phyloP scores from a whole-genome alignment of 2,888 invertebrate genomes.

The Oscheius onirici region DNA sequence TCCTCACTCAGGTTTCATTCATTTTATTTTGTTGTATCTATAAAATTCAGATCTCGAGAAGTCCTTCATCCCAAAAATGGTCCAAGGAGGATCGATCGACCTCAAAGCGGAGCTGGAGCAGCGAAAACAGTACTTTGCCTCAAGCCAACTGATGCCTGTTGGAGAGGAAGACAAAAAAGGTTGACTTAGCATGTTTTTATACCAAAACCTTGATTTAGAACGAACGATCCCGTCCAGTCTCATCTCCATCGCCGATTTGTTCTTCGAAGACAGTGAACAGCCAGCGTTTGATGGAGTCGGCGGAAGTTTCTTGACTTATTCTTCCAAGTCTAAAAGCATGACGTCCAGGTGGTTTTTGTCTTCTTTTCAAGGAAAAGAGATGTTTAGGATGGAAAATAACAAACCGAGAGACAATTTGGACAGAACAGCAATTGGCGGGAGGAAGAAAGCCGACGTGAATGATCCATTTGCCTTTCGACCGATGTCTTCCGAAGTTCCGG shows the following conservation, averaged over 20 bases:
- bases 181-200: too few relatives aligned
- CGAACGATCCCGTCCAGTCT: not conserved
- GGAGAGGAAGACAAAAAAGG: not conserved
- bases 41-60: not conserved
- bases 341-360: constrained; percentile 11
- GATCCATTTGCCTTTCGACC: constrained; percentile 46
- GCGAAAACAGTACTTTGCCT: constrained; percentile 43
- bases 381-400: not conserved
- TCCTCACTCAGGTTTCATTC: not conserved
- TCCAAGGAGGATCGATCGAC: not conserved
- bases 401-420: constrained; percentile 17
- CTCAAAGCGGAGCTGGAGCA: constrained; percentile 42
- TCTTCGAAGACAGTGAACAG: constrained; percentile 19
- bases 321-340: constrained; percentile 25
- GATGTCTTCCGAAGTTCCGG: constrained; percentile 24
- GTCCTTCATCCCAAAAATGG: not conserved
- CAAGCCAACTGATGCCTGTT: constrained; percentile 29
- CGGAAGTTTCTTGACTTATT: constrained; percentile 7
- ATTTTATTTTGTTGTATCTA: not conserved
- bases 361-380: not conserved
- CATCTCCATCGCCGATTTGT: constrained; percentile 19
- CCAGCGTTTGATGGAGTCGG: constrained; percentile 24
- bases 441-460: constrained; percentile 31
- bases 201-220: constrained; percentile 8
- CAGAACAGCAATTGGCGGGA: constrained; percentile 13